Evolutionary conservation across 2,888 invertebrate genomes (phyloP).

Genomic region (Heteromurus nitidus): DNA sequence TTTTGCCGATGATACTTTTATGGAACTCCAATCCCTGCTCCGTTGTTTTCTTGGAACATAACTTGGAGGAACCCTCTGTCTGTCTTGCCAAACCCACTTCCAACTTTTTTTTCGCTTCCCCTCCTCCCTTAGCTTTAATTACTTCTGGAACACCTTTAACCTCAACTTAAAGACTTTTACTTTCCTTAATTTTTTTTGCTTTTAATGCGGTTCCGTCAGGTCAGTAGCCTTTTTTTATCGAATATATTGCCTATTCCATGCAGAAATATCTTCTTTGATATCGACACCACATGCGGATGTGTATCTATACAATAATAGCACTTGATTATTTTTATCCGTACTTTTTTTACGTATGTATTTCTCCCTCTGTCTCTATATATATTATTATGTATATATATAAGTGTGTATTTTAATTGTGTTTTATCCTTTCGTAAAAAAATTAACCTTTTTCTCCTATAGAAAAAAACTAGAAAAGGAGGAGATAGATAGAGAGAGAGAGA

Average conservation of each 20-base stretch:
- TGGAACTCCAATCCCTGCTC: too few species aligned
- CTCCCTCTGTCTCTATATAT: conserved; percentile 15
- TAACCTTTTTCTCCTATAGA: conserved; percentile 48
- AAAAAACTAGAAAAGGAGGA: conserved; percentile 39
- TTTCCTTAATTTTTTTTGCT: neutral
- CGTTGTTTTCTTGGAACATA: too few species aligned
- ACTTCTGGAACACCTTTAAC: neutral
- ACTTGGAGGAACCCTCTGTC: too few species aligned
- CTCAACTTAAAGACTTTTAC: neutral
- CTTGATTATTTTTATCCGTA: conserved; percentile 16
- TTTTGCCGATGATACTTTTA: too few species aligned
- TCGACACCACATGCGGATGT: conserved; percentile 1
- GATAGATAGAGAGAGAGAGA: conserved; percentile 26
- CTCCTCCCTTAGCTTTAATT: neutral
- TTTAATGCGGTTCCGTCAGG: neutral
- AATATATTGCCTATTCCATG: neutral
- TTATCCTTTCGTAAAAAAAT: conserved; percentile 31
- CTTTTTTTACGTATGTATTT: conserved; percentile 30
- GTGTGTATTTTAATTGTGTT: neutral
- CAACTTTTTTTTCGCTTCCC: too few species aligned
- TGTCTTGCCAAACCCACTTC: too few species aligned
- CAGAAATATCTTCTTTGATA: neutral
- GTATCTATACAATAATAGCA: conserved; percentile 43
- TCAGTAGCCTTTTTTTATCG: neutral
- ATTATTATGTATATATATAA: neutral